Evolutionary conservation across 2,113 vertebrate species (phyloP).

Genomic region (Oryzias woworae): DNA sequence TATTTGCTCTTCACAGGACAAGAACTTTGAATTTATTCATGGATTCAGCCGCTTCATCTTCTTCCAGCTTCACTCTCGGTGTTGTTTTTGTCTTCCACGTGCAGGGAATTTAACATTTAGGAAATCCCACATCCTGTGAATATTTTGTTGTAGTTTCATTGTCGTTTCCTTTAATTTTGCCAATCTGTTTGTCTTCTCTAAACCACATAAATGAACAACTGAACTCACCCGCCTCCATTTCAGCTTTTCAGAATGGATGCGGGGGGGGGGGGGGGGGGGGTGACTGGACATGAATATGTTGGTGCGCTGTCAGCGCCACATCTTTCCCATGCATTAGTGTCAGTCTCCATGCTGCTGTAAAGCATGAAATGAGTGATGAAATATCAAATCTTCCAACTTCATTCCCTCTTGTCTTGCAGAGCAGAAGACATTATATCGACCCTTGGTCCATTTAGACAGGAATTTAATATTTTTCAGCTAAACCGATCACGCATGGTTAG

Average conservation of each 20-base stretch:
- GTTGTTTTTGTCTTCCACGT: constrained; percentile 44
- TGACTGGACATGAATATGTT: constrained; percentile 65
- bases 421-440: constrained; percentile 69
- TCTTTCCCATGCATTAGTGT: constrained; percentile 74
- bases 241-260: constrained; percentile 61
- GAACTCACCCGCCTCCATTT: constrained; percentile 57
- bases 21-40: constrained; percentile 92
- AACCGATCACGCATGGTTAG: constrained; percentile 78
- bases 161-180: constrained; percentile 53
- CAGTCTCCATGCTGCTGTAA: constrained; percentile 63
- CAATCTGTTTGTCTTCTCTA: constrained; percentile 55
- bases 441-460: constrained; percentile 70
- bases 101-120: constrained; percentile 34
- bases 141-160: constrained; percentile 32
- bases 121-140: constrained; percentile 38
- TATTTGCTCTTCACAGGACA: constrained; percentile 98
- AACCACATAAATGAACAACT: constrained; percentile 53
- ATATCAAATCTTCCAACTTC: constrained; percentile 73
- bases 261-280: too few species aligned
- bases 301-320: constrained; percentile 65
- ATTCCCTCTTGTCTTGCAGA: constrained; percentile 37
- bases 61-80: constrained; percentile 27
- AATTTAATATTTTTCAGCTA: constrained; percentile 81
- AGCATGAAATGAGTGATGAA: constrained; percentile 75
- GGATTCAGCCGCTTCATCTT: constrained; percentile 61